phyloP scores from a whole-genome alignment of 2,797 vertebrate species.

The Rhabdomys pumilio region DNA sequence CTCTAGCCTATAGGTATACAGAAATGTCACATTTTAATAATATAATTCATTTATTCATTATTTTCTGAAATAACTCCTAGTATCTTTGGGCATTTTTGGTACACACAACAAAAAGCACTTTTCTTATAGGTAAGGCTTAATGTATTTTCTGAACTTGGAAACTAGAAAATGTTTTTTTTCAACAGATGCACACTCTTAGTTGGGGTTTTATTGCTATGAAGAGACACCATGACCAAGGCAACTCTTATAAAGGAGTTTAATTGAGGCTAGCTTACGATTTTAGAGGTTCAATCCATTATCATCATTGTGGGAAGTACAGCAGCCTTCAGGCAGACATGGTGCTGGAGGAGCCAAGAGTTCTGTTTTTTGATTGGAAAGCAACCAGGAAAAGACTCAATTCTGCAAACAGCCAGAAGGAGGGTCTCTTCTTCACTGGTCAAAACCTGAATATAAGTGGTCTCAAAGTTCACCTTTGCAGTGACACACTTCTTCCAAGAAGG shows the following conservation, averaged over 20 bases:
- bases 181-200: not conserved
- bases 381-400: not conserved
- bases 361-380: not conserved
- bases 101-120: not conserved
- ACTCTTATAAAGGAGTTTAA: not conserved
- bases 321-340: not conserved
- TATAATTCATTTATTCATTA: not conserved
- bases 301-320: not conserved
- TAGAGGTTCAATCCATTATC: not conserved
- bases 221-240: not conserved
- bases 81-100: not conserved
- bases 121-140: not conserved
- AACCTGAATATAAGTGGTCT: not conserved
- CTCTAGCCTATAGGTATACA: not conserved
- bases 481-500: not conserved
- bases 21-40: not conserved
- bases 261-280: not conserved
- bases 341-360: not conserved
- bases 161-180: not conserved
- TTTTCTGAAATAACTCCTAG: not conserved
- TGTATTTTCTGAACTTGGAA: constrained; percentile 13
- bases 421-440: not conserved
- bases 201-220: not conserved
- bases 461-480: not conserved
- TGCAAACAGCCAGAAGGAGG: not conserved